Conservation (phyloP, 2,888 invertebrate species). For the Tachina lurida region DNA sequence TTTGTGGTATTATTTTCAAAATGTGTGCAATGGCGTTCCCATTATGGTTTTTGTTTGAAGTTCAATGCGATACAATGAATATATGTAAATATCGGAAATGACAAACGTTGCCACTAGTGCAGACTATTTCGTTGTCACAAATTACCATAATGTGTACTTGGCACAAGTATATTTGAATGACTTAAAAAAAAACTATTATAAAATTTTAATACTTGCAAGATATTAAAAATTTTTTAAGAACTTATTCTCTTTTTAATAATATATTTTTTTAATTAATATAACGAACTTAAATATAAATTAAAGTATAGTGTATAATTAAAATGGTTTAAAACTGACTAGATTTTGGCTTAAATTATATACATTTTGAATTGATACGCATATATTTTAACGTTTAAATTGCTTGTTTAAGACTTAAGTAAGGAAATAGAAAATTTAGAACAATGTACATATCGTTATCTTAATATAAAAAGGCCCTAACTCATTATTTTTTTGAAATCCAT, state of each 20-base stretch:
- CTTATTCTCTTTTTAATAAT: neutral
- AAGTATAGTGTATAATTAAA: slow-evolving; percentile 25
- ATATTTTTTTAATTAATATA: neutral
- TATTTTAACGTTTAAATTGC: slow-evolving; percentile 23
- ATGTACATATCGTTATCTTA: too few species aligned
- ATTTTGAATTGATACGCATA: slow-evolving; percentile 55
- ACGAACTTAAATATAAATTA: slow-evolving; percentile 41
- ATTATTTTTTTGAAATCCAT: too few species aligned
- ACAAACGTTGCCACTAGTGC: too few species aligned
- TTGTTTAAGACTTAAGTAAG: slow-evolving; percentile 6
- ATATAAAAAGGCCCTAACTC: too few species aligned
- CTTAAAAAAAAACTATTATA: slow-evolving; percentile 49
- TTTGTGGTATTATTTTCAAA: too few species aligned
- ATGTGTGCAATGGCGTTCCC: too few species aligned
- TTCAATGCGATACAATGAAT: too few species aligned
- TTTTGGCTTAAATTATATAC: slow-evolving; percentile 12
- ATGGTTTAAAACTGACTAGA: slow-evolving; percentile 64
- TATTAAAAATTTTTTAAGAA: slow-evolving; percentile 6
- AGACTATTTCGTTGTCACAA: too few species aligned
- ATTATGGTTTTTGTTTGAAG: too few species aligned
- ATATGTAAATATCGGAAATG: too few species aligned
- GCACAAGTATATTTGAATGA: slow-evolving; percentile 1
- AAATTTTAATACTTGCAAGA: slow-evolving; percentile 24
- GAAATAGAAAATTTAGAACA: neutral
- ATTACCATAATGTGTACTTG: too few species aligned